Evolutionary conservation across 2,888 invertebrate genomes (phyloP).

Genomic region (Apoderus coryli): DNA sequence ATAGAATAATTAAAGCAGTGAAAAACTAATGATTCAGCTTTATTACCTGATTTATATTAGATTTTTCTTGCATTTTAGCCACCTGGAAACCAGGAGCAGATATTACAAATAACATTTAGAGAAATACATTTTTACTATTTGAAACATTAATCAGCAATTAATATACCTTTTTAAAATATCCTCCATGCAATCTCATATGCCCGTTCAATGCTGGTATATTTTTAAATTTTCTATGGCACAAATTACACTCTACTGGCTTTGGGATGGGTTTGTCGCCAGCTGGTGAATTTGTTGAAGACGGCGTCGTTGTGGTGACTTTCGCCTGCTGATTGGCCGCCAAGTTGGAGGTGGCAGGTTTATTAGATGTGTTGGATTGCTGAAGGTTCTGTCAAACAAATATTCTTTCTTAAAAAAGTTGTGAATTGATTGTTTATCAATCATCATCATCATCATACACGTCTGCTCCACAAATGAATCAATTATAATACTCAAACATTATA

Average conservation of each 20-base stretch:
- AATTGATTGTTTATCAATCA: too few relatives aligned
- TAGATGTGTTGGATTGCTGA: conserved; percentile 9
- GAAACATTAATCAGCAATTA: too few relatives aligned
- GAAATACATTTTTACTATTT: background rate
- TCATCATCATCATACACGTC: too few relatives aligned
- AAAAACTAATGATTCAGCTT: too few relatives aligned
- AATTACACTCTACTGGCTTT: conserved; percentile 87
- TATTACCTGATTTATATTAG: conserved; percentile 5
- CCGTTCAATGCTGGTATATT: conserved; percentile 96
- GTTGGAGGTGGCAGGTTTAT: conserved; percentile 11
- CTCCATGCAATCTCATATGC: conserved; percentile 95
- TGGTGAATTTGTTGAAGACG: conserved; percentile 25
- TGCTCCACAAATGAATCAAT: too few relatives aligned
- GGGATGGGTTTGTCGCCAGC: conserved; percentile 39
- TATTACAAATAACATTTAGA: background rate
- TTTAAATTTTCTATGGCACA: conserved; percentile 92
- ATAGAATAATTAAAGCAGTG: too few relatives aligned
- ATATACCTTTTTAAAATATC: conserved; percentile 89
- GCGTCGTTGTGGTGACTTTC: conserved; percentile 28
- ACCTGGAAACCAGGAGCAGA: conserved; percentile 12
- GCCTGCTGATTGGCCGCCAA: conserved; percentile 25
- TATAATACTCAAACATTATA: too few relatives aligned
- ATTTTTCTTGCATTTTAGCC: conserved; percentile 16
- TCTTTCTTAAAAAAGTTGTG: too few relatives aligned
- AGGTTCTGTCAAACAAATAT: too few relatives aligned